These are phyloP conservation scores for Andrena haemorrhoa DNA, from an alignment of 2,888 invertebrate genomes.

Conservation along the genomic window DNA sequence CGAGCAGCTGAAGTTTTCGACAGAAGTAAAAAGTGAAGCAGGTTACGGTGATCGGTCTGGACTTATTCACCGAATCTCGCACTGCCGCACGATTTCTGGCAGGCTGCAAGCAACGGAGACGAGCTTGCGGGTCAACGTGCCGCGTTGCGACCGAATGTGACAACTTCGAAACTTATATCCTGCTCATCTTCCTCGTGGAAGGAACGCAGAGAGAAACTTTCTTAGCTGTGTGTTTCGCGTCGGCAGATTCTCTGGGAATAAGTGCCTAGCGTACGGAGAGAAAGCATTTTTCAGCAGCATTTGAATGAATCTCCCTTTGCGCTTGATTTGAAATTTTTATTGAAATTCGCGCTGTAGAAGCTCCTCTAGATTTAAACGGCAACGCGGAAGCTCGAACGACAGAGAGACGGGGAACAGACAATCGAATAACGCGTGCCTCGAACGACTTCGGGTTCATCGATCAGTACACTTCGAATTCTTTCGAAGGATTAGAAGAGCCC, in stretches of 20 bases:
- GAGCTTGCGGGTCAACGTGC: conserved; percentile 30
- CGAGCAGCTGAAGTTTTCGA: background rate
- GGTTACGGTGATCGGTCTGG: conserved; percentile 16
- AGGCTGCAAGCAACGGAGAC: background rate
- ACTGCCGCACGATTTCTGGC: background rate
- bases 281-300: conserved; percentile 19
- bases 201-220: conserved; percentile 28
- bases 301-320: conserved; percentile 33
- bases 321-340: conserved; percentile 26
- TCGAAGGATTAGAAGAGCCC: background rate
- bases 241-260: conserved; percentile 35
- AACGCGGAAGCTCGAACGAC: conserved; percentile 49
- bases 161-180: conserved; percentile 50
- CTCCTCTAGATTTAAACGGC: conserved; percentile 5
- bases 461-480: background rate
- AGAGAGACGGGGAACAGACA: conserved; percentile 47
- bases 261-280: conserved; percentile 17
- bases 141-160: conserved; percentile 34
- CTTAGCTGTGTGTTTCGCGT: conserved; percentile 30
- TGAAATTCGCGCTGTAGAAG: conserved; percentile 18
- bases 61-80: conserved; percentile 25
- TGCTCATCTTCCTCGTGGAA: conserved; percentile 28
- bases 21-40: background rate
- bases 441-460: conserved; percentile 49
- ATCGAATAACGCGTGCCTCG: conserved; percentile 52